These are phyloP conservation scores for Prolemur simus DNA, from an alignment of 2,113 vertebrate species.

Conservation along the genomic window DNA sequence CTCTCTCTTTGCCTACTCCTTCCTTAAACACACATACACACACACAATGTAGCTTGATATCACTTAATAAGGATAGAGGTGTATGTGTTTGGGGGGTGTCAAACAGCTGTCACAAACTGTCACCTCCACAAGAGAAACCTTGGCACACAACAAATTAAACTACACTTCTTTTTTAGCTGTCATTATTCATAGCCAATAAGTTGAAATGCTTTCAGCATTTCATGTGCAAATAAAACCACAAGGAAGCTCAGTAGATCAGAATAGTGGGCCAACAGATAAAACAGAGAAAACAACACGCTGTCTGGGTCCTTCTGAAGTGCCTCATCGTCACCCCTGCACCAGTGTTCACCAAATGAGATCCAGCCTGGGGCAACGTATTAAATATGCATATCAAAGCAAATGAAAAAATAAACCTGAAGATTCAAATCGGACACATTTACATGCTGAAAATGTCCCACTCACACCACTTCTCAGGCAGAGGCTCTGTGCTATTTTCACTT, in stretches of 20 bases:
- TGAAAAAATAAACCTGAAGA: conserved; percentile 93
- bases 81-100: conserved; percentile 86
- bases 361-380: conserved; percentile 94
- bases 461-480: conserved; percentile 78
- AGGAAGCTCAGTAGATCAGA: conserved; percentile 87
- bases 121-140: conserved; percentile 84
- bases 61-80: conserved; percentile 84
- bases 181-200: conserved; percentile 88
- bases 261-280: conserved; percentile 88
- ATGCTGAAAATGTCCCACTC: conserved; percentile 81
- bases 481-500: conserved; percentile 4
- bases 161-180: conserved; percentile 85
- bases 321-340: conserved; percentile 92
- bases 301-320: conserved; percentile 91
- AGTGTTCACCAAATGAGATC: conserved; percentile 95
- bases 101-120: conserved; percentile 89
- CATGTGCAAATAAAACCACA: conserved; percentile 94
- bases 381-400: conserved; percentile 99
- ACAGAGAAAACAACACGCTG: conserved; percentile 87
- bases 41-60: conserved; percentile 74
- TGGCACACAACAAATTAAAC: conserved; percentile 86
- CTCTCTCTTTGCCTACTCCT: conserved; percentile 36
- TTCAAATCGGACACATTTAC: conserved; percentile 93
- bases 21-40: conserved; percentile 40
- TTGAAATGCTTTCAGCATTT: conserved; percentile 87